Base-by-base conservation (phyloP, 2,113 vertebrate species). In the Eretmochelys imbricata region DNA sequence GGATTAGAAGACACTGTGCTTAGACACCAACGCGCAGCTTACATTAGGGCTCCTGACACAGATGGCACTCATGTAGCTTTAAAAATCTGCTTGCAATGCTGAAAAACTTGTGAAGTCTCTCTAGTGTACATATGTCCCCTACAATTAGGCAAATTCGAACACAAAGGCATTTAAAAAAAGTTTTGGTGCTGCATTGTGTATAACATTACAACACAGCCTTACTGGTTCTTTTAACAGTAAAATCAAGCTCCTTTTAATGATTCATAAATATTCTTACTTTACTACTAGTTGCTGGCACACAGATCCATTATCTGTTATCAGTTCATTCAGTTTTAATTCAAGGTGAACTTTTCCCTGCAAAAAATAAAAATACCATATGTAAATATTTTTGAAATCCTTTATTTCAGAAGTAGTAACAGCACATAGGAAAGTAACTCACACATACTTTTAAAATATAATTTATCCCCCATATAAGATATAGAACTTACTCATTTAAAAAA, bases 341-440 rank as follows among this genome's bases (percentile, higher is more conserved):
- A 99, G 98, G 95, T 99, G 99, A 98, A 99, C 99, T 98, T 99
- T 99, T 87, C 99, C 99, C 99, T 99, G 98, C 87, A 98, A 88
- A 94, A 84, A 94, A 88, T 95, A 94, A 94, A 62, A 95, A 90
- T 57, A 91, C 76, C 17, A 96, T 59, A 55, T 59, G 50, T 91
- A 90, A 65, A n/a, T 12, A 79, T 10, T 91, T 96, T 85, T 62
- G 53, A 94, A 81, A 17, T 4, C 10, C 54, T 89, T 83, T 12
- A 89, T 92, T 91, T 19, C 79, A 82, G n/a, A 89, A 69, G 49
- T 2, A 85, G 3, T 2, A 46, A 83, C 82, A 84, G 8, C 75
- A 91, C 51, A 83, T 16, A 59, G 89, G 51, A 48, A 96, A 94
- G 75, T 78, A 91, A 88, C 35, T 89, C 82, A 62, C 55, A 80